These are phyloP conservation scores for Dolichoris vasculosae DNA, from an alignment of 1,140 invertebrate genomes.

Conservation along the genomic window DNA sequence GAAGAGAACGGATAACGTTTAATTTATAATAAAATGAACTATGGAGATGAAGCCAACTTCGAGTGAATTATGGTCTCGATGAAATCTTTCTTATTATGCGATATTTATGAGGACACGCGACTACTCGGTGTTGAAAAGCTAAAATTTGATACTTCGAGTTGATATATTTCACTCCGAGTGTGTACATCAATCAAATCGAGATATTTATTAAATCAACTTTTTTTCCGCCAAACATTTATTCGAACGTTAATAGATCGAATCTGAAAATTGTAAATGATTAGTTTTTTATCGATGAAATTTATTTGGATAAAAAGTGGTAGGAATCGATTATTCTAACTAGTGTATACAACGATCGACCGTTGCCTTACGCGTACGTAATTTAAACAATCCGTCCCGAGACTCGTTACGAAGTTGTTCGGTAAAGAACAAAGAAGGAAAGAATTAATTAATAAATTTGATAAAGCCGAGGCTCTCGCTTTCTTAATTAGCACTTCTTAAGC, in stretches of 20 bases:
- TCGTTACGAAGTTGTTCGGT: too few species aligned
- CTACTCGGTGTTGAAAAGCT: slow-evolving; percentile 1
- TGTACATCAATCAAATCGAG: background rate
- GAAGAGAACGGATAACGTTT: background rate
- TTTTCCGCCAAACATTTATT: background rate
- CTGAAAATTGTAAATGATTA: too few species aligned
- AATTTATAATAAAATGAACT: slow-evolving; percentile 36
- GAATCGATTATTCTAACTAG: background rate
- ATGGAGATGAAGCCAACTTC: slow-evolving; percentile 38
- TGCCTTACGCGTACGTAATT: too few species aligned
- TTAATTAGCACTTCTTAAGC: background rate
- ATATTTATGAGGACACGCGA: background rate
- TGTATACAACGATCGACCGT: too few species aligned
- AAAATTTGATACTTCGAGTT: background rate
- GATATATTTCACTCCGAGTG: background rate
- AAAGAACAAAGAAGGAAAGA: too few species aligned
- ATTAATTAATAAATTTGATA: background rate
- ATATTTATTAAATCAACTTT: background rate
- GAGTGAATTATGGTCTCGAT: slow-evolving; percentile 24
- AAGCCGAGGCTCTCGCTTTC: background rate
- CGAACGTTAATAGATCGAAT: too few species aligned
- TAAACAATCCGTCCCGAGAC: too few species aligned
- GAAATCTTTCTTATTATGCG: slow-evolving; percentile 43
- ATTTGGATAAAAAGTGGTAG: too few species aligned
- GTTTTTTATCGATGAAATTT: too few species aligned